Base-by-base conservation (phyloP, 2,797 vertebrate species). In the Emydoidea blandingii region DNA sequence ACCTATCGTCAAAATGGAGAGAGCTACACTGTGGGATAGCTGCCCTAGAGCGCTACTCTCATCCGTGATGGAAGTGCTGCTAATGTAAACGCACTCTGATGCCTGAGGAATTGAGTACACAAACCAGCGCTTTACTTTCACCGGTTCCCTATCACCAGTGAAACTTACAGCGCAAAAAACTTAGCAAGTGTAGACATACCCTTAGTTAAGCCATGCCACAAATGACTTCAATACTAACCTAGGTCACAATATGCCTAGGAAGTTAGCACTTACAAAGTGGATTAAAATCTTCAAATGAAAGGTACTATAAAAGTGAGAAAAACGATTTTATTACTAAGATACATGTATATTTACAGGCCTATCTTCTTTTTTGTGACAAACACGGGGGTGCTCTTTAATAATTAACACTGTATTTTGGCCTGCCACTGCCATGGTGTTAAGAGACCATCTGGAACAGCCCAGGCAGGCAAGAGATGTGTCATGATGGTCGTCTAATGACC, bases 361-460 rank as follows among this genome's bases (percentile, higher is more conserved):
- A 34, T 34, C 31, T 97, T 97, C 94, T 85, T 79, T 93, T 94
- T 89, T 68, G 37, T 56, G 44, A 96, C 92, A 91, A 96, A 96
- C 91, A 94, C 65, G 82, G 90, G 83, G 47, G 84, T 86, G 96
- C 82, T 96, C 96, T 94, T 93, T 96, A 96, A 94, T 96, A 96
- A 97, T 95, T 96, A 96, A 96, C 96, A 97, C 95, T 97, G 96
- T 94, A 94, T 96, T 96, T 96, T 96, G 94, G 97, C 94, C 90
- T 94, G 91, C 81, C 47, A 65, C 82, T 92, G 90, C 89, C 94
- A 97, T 96, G 95, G 96, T 96, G 95, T 97, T 97, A 84, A 96
- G 97, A 91, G 94, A 97, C 95, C 91, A 96, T 97, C 97, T 97
- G 96, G 95, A 96, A 97, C 96, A 94, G 87, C 8, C 25, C 41